phyloP scores from a whole-genome alignment of 2,797 vertebrate species.

The Malurus leucopterus region DNA sequence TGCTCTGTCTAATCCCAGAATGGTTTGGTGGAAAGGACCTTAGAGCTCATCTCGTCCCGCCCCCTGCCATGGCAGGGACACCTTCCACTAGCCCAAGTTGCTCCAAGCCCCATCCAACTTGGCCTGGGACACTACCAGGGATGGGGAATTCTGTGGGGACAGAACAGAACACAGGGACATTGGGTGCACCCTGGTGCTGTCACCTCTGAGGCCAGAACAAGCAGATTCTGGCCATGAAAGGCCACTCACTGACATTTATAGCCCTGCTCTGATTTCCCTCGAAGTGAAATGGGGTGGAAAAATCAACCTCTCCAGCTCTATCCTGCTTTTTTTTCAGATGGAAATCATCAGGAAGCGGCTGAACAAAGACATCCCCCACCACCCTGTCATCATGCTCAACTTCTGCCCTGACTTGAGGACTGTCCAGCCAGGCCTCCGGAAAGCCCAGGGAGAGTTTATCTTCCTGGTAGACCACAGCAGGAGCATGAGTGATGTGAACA shows the following conservation, averaged over 20 bases:
- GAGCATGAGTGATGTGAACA: conserved; percentile 85
- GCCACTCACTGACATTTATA: accelerated
- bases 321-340: conserved; percentile 64
- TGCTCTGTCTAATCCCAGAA: background rate
- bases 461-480: conserved; percentile 91
- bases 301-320: background rate
- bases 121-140: background rate
- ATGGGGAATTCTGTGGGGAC: background rate
- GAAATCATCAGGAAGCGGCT: conserved; percentile 90
- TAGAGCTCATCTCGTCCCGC: background rate
- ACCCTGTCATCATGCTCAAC: conserved; percentile 92
- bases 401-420: conserved; percentile 89
- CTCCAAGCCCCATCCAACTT: background rate
- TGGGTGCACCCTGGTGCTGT: background rate
- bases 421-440: conserved; percentile 77
- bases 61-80: background rate
- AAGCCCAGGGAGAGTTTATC: conserved; percentile 89
- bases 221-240: background rate
- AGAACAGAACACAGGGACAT: background rate
- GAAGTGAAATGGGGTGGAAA: accelerated
- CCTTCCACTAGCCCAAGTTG: background rate
- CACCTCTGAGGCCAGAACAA: background rate
- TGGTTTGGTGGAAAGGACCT: background rate
- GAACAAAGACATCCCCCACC: conserved; percentile 92
- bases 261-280: background rate